phyloP scores from a whole-genome alignment of 2,888 invertebrate species.

The Nymphalis c-album region DNA sequence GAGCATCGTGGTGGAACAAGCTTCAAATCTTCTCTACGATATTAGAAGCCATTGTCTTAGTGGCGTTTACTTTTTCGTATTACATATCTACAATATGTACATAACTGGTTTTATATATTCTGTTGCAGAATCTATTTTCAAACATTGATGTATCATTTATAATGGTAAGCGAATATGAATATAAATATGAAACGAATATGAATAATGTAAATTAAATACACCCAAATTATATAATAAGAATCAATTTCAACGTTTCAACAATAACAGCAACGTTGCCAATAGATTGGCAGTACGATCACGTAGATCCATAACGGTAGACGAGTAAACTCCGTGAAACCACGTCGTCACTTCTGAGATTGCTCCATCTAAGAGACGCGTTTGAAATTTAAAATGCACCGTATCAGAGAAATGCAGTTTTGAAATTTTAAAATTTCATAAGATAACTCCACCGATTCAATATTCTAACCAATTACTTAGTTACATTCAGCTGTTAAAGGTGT shows the following conservation, averaged over 20 bases:
- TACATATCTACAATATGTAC: too few species aligned
- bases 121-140: too few species aligned
- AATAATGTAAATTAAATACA: too few species aligned
- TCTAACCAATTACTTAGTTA: conserved; percentile 27
- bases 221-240: conserved; percentile 30
- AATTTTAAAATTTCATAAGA: conserved; percentile 42
- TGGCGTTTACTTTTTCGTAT: too few species aligned
- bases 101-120: too few species aligned
- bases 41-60: too few species aligned
- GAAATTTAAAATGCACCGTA: conserved; percentile 44
- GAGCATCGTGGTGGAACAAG: too few species aligned
- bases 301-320: conserved; percentile 58
- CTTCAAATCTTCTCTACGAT: too few species aligned
- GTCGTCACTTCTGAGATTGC: conserved; percentile 61
- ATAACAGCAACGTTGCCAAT: conserved; percentile 40
- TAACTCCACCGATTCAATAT: conserved; percentile 37
- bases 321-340: conserved; percentile 55
- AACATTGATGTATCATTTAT: neutral
- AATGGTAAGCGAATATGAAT: neutral
- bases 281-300: conserved; percentile 64
- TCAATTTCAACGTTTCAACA: conserved; percentile 46
- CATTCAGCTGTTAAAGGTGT: neutral
- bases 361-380: conserved; percentile 57
- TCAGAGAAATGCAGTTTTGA: conserved; percentile 41
- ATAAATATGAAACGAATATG: neutral